Conservation (phyloP, 1,140 invertebrate genomes). For the Drosophila insularis region DNA sequence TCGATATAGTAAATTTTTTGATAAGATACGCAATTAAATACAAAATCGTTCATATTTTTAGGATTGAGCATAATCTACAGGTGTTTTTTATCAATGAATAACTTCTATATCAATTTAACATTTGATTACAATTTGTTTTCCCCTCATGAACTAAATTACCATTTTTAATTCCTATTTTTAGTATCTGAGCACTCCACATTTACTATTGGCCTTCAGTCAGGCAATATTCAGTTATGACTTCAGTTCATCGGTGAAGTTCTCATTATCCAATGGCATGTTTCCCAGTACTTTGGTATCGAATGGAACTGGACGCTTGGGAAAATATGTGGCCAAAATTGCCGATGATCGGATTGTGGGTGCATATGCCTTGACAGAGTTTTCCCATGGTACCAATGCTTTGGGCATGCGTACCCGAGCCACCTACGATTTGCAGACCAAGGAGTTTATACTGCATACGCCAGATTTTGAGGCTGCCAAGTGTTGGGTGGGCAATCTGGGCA, state of each 20-base stretch:
- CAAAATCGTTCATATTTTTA: background rate
- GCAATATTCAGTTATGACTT: constrained; percentile 89
- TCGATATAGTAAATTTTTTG: no score
- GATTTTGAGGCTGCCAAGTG: constrained; percentile 94
- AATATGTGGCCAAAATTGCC: constrained; percentile 85
- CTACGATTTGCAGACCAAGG: constrained; percentile 88
- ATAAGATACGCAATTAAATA: background rate
- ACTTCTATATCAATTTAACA: no score
- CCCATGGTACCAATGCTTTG: constrained; percentile 93
- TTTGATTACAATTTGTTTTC: background rate
- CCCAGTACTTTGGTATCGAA: constrained; percentile 83
- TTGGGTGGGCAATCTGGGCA: constrained; percentile 87
- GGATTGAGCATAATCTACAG: background rate
- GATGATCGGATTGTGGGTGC: constrained; percentile 87
- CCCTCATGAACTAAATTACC: background rate
- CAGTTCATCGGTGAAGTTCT: constrained; percentile 86
- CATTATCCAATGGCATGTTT: constrained; percentile 85
- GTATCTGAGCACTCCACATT: constrained; percentile 82
- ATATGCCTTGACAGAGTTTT: constrained; percentile 93
- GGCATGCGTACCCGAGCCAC: constrained; percentile 92
- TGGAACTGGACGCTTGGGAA: constrained; percentile 85
- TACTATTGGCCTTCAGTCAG: constrained; percentile 83
- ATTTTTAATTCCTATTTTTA: constrained; percentile 74
- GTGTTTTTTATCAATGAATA: background rate
- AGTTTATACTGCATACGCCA: constrained; percentile 92